These are phyloP conservation scores for Leptinotarsa tumamoca DNA, from an alignment of 2,888 invertebrate species.

Conservation along the genomic window DNA sequence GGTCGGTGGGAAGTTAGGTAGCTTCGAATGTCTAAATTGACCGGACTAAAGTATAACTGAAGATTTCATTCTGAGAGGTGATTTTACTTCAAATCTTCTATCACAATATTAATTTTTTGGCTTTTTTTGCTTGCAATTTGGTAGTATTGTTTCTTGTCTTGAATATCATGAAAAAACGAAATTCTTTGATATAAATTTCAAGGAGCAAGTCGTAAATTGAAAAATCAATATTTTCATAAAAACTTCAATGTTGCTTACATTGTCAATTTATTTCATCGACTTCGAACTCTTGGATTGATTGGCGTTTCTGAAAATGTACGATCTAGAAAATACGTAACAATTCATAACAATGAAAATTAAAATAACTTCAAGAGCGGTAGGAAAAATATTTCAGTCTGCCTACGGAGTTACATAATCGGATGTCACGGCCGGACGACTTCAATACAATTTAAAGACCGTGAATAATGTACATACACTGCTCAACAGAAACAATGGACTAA, in stretches of 20 bases:
- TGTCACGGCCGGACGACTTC: constrained; percentile 35
- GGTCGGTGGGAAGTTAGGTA: too few relatives aligned
- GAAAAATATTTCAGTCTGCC: constrained; percentile 40
- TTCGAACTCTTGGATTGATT: constrained; percentile 5
- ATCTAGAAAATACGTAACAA: background rate
- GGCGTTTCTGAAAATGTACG: constrained; percentile 3
- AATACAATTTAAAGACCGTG: constrained; percentile 36
- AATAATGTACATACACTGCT: constrained; percentile 30
- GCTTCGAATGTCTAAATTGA: too few relatives aligned
- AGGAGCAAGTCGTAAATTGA: too few relatives aligned
- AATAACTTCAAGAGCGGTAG: constrained; percentile 33
- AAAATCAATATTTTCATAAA: too few relatives aligned
- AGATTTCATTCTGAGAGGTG: too few relatives aligned
- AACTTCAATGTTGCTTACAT: background rate
- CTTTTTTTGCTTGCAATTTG: too few relatives aligned
- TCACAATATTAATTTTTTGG: too few relatives aligned
- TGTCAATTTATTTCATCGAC: background rate
- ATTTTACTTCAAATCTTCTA: too few relatives aligned
- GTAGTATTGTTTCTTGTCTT: too few relatives aligned
- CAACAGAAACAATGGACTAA: background rate
- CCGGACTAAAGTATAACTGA: too few relatives aligned
- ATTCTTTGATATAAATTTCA: too few relatives aligned
- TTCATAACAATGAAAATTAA: constrained; percentile 33
- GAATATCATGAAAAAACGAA: too few relatives aligned
- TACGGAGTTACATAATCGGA: constrained; percentile 39